These are phyloP conservation scores for Acanthosepion pharaonis DNA, from an alignment of 2,888 invertebrate genomes.

Conservation along the genomic window DNA sequence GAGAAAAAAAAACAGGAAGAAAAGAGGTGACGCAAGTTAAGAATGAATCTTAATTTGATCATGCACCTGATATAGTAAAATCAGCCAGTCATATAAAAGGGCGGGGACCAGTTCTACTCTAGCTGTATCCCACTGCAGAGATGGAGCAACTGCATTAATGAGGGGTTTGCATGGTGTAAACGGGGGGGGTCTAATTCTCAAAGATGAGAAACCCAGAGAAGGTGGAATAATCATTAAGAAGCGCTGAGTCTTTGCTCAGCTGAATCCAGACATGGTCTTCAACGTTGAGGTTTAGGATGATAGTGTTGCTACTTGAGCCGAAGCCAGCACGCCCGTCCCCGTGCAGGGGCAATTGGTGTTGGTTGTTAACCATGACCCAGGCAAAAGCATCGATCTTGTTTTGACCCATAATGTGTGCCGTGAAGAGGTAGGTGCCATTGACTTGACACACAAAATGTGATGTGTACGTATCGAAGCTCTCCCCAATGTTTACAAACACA, in stretches of 20 bases:
- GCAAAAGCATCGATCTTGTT: constrained; percentile 70
- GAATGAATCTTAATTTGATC: not conserved
- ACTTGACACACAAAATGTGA: constrained; percentile 71
- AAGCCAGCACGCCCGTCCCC: constrained; percentile 71
- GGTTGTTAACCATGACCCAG: constrained; percentile 72
- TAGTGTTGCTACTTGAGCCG: constrained; percentile 72
- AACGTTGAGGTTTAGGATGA: constrained; percentile 66
- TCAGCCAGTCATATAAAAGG: not conserved
- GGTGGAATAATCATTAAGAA: constrained; percentile 72
- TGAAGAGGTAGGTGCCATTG: constrained; percentile 73
- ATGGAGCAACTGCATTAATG: not conserved
- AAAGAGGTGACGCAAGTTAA: not conserved
- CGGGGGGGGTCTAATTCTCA: constrained; percentile 56
- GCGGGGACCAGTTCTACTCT: not conserved
- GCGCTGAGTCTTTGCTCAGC: constrained; percentile 70
- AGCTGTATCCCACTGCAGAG: not conserved
- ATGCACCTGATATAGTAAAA: not conserved
- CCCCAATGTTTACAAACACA: constrained; percentile 69
- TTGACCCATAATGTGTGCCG: constrained; percentile 70
- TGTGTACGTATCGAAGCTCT: constrained; percentile 68
- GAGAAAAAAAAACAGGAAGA: not conserved
- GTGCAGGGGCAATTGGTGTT: constrained; percentile 71
- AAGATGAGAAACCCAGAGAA: constrained; percentile 72
- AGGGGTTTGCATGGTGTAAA: not conserved
- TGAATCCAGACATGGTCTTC: constrained; percentile 73